These are phyloP conservation scores for Poecilia velifera DNA, from an alignment of 2,797 vertebrate genomes.

Conservation along the genomic window DNA sequence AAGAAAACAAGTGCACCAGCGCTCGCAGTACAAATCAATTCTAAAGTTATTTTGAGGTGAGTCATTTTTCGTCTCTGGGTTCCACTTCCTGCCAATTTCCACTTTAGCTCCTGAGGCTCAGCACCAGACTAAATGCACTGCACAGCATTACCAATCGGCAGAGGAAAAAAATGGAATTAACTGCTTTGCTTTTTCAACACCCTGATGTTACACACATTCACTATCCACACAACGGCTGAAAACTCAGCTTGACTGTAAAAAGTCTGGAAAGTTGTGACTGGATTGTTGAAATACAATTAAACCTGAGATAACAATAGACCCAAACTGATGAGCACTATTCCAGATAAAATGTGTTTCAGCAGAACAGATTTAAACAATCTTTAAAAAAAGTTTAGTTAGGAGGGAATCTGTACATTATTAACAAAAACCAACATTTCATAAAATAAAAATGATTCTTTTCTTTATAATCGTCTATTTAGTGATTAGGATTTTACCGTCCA, in stretches of 20 bases:
- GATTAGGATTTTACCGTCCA: not conserved
- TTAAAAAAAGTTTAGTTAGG: not conserved
- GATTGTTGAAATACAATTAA: not conserved
- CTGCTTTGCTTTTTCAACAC: not conserved
- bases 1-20: not conserved
- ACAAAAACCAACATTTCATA: not conserved
- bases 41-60: constrained; percentile 2
- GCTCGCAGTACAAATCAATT: not conserved
- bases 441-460: not conserved
- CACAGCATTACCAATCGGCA: not conserved
- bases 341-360: not conserved
- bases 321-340: not conserved
- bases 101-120: constrained; percentile 3
- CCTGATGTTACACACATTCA: not conserved
- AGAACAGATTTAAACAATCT: not conserved
- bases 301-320: not conserved
- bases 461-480: not conserved
- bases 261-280: not conserved
- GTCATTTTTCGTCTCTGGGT: not conserved
- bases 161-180: constrained; percentile 1
- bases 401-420: not conserved
- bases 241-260: not conserved
- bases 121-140: not conserved
- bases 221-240: not conserved
- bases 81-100: not conserved